Base-by-base conservation (phyloP, 1,140 invertebrate species). In the Berghia stephanieae region DNA sequence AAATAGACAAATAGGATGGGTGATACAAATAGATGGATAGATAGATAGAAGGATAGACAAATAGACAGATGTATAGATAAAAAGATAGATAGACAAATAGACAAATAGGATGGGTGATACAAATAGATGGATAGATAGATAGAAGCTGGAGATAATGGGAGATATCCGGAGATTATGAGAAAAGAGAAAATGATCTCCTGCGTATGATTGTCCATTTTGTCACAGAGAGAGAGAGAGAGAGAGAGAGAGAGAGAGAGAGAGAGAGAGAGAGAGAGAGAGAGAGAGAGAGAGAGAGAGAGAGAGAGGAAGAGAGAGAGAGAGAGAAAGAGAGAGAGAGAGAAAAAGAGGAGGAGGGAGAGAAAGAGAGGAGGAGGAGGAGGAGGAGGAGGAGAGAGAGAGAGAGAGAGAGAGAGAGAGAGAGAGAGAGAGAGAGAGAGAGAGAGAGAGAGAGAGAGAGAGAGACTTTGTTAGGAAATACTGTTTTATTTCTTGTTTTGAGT, bases 191-290 rank as follows among this genome's bases (percentile, higher is more conserved):
- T n/a, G n/a, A n/a, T n/a, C n/a, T n/a, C n/a, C n/a, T n/a, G n/a
- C n/a, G n/a, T n/a, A n/a, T n/a, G n/a, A n/a, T n/a, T n/a, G n/a
- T n/a, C n/a, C n/a, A n/a, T n/a, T 21, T 2, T 27, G 68, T 34
- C 43, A 40, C 36, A 16, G 43, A 70, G 43, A 24, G n/a, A 2
- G 27, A 5, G 24, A 1, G 70, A 44, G 55, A 46, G 68, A 42
- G 68, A 31, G 21, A 67, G 63, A 67, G n/a, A 67, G 63, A 67
- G 31, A 31, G 63, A 36, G 21, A 40, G 63, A 67, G n/a, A 40
- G 63, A 67, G 31, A 40, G 63, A 67, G n/a, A 67, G 63, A 67
- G 31, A 67, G 63, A 67, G n/a, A 36, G 63, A 43, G 13, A 46
- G 68, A 70, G 13, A 43, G 36, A 40, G 21, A 40, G 38, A 67